Evolutionary conservation across 2,888 invertebrate species (phyloP), one percentile per base, ranked within the genome.

Genomic region (Tanytarsus gracilentus): DNA sequence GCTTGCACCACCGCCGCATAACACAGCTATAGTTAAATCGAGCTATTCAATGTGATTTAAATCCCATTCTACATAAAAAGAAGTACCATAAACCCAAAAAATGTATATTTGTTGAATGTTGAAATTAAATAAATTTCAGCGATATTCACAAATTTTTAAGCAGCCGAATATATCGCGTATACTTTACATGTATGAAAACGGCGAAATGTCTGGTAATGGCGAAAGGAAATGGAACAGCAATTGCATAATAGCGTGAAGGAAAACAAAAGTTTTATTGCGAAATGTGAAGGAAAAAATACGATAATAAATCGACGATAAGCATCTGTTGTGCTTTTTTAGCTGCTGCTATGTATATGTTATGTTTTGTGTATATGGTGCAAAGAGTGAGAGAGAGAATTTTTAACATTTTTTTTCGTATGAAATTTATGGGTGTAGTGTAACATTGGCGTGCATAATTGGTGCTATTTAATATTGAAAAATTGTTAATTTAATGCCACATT

Each of bases 291-390:
- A 53, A 36, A 36, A 36, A 33, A 53, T 36, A 56, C 55, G 39
- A 56, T 56, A 56, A 56, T 56, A 56, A 56, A 56, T 56, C 27
- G 55, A 40, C 36, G 55, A 56, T 56, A 56, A 56, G 27, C 55
- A 56, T 56, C 55, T 56, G 55, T 16, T 56, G 44, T 44, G 44
- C 44, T 44, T 44, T 44, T 40, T 44, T 44, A n/a, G n/a, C n/a
- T n/a, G n/a, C n/a, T n/a, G n/a, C n/a, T n/a, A n/a, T n/a, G n/a
- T n/a, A n/a, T n/a, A n/a, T n/a, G n/a, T n/a, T n/a, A n/a, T n/a
- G n/a, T n/a, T n/a, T n/a, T n/a, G n/a, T n/a, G n/a, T n/a, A n/a
- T n/a, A n/a, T n/a, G n/a, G n/a, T n/a, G n/a, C n/a, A n/a, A n/a
- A n/a, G n/a, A n/a, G n/a, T n/a, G n/a, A n/a, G n/a, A n/a, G n/a